These are phyloP conservation scores for Polydrusus tereticollis DNA, from an alignment of 2,888 invertebrate species.

Conservation along the genomic window DNA sequence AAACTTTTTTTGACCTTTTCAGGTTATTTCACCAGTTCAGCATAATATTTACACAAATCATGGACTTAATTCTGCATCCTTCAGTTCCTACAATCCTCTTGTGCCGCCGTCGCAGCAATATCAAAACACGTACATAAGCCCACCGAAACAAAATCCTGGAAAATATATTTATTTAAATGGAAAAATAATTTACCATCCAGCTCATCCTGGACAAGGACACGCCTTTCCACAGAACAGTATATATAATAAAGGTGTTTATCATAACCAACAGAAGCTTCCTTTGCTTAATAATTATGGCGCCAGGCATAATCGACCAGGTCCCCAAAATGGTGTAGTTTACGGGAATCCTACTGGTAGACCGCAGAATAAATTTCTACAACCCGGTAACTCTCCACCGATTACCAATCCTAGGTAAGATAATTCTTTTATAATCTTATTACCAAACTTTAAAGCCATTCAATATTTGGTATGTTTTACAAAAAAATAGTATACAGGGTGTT, in stretches of 20 bases:
- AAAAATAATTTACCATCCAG: constrained; percentile 55
- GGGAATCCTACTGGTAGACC: constrained; percentile 17
- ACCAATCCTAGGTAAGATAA: constrained; percentile 38
- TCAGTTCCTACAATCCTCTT: constrained; percentile 34
- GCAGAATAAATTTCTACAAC: constrained; percentile 36
- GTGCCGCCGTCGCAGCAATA: constrained; percentile 13
- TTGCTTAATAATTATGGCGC: constrained; percentile 32
- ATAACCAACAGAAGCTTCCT: constrained; percentile 49
- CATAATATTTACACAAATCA: constrained; percentile 56
- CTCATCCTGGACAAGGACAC: constrained; percentile 26
- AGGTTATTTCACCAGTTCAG: constrained; percentile 56
- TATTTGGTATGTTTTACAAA: no score
- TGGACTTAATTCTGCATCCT: constrained; percentile 51
- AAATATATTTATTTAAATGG: constrained; percentile 58
- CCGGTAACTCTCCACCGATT: constrained; percentile 47
- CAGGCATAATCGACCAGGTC: constrained; percentile 5
- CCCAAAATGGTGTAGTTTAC: background rate
- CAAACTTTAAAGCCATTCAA: no score
- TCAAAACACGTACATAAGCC: constrained; percentile 20
- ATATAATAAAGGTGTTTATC: constrained; percentile 36
- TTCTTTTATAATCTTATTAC: no score
- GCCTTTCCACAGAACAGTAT: constrained; percentile 15
- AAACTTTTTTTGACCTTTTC: background rate
- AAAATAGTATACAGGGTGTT: no score
- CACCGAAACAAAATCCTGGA: constrained; percentile 53